Percentiles rank a stretch among this genome's conserved stretches.
Conservation (phyloP, 2,797 vertebrate genomes). For the Gobionotothen gibberifrons region DNA sequence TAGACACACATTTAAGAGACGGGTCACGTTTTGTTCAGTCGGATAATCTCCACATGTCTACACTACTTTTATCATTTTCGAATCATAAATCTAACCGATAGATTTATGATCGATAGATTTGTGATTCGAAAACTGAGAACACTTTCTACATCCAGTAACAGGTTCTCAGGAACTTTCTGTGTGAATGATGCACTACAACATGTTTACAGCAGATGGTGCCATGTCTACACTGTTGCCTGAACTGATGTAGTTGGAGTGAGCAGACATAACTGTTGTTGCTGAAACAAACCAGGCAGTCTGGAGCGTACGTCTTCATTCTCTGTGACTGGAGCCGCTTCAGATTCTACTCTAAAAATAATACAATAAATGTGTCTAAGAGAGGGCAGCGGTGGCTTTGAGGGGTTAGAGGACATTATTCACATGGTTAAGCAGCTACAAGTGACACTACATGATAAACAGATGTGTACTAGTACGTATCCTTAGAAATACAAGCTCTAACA, state of each 20-base stretch:
- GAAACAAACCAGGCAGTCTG: slow-evolving; percentile 24
- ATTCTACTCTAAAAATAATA: not conserved
- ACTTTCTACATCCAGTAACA: not conserved
- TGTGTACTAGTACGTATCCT: slow-evolving; percentile 5
- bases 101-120: no score
- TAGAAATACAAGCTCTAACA: slow-evolving; percentile 14
- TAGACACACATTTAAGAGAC: no score
- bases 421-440: slow-evolving; percentile 34
- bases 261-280: slow-evolving; percentile 21
- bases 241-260: slow-evolving; percentile 12
- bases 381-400: slow-evolving; percentile 10
- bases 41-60: no score
- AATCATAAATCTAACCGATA: no score
- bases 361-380: not conserved
- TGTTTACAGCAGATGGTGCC: slow-evolving; percentile 77
- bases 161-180: slow-evolving; percentile 5
- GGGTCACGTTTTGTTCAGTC: no score
- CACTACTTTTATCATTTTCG: no score
- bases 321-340: slow-evolving; percentile 4
- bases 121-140: not conserved
- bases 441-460: slow-evolving; percentile 22
- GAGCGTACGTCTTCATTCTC: no score
- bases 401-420: slow-evolving; percentile 34
- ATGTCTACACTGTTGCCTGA: slow-evolving; percentile 47
- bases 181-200: slow-evolving; percentile 60